phyloP scores from a whole-genome alignment of 2,113 vertebrate genomes.

The Apteryx owenii region DNA sequence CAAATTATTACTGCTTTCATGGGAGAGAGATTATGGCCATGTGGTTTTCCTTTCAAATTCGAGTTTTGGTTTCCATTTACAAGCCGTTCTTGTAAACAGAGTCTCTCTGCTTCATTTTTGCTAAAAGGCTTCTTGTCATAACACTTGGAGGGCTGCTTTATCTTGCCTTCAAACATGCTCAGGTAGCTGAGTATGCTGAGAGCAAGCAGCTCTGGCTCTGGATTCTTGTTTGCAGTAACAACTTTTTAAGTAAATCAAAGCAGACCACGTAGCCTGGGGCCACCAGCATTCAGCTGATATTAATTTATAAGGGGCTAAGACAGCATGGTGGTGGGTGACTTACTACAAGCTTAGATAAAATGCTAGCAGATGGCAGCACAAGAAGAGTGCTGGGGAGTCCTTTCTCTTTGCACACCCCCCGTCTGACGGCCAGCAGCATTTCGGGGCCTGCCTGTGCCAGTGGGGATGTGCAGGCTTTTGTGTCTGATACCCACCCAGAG shows the following conservation, averaged over 20 bases:
- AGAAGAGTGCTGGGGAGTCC: neutral
- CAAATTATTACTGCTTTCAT: slow-evolving; percentile 52
- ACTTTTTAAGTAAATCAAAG: neutral
- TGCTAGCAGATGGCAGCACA: neutral
- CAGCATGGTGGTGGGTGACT: rapidly evolving
- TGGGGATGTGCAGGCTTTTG: neutral
- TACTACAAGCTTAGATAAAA: neutral
- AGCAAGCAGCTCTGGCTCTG: neutral
- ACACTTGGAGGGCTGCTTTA: slow-evolving; percentile 37
- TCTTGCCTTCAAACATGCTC: slow-evolving; percentile 9
- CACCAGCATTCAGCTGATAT: neutral
- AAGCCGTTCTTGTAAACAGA: slow-evolving; percentile 56
- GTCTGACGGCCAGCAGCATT: neutral
- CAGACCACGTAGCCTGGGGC: neutral
- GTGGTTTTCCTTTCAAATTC: slow-evolving; percentile 59
- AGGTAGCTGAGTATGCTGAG: slow-evolving; percentile 13
- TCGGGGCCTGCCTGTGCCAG: neutral
- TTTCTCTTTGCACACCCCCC: neutral
- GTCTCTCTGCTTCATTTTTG: slow-evolving; percentile 46
- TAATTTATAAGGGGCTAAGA: neutral
- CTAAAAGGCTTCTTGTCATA: slow-evolving; percentile 66
- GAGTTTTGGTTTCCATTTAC: slow-evolving; percentile 55
- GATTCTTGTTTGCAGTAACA: neutral
- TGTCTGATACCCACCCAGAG: neutral
- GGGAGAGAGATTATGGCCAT: slow-evolving; percentile 43